Conservation (phyloP, 2,113 vertebrate genomes). For the Azemiops feae region DNA sequence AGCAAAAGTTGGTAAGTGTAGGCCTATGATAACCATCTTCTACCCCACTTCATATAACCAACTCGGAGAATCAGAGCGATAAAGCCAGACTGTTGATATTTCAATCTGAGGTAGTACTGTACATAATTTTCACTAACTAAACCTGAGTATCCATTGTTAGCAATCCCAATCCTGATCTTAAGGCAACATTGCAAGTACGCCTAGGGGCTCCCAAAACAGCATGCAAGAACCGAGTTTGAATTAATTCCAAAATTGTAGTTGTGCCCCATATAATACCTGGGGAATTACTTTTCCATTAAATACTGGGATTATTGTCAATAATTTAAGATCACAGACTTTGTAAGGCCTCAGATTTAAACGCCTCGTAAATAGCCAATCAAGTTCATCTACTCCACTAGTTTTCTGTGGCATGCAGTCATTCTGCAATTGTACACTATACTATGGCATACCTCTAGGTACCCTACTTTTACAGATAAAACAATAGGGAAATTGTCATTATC, state of each 20-base stretch:
- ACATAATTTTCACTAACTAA: neutral
- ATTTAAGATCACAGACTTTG: neutral
- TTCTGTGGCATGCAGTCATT: neutral
- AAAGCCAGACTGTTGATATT: neutral
- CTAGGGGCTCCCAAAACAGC: neutral
- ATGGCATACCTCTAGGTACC: neutral
- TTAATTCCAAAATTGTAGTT: neutral
- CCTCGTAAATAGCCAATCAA: neutral
- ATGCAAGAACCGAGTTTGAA: neutral
- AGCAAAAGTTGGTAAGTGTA: neutral
- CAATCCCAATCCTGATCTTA: neutral
- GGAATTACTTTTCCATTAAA: neutral
- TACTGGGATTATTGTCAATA: neutral
- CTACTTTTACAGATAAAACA: neutral
- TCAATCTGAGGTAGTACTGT: neutral
- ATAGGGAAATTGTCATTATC: neutral
- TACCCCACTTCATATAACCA: neutral
- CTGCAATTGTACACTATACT: neutral
- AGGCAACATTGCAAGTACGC: neutral
- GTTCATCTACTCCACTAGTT: neutral
- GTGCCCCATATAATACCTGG: neutral
- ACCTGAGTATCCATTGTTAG: neutral
- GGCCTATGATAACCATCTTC: neutral
- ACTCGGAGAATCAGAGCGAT: neutral
- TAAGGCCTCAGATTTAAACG: neutral